phyloP scores from a whole-genome alignment of 2,888 invertebrate genomes.

The Fragum whitleyi region DNA sequence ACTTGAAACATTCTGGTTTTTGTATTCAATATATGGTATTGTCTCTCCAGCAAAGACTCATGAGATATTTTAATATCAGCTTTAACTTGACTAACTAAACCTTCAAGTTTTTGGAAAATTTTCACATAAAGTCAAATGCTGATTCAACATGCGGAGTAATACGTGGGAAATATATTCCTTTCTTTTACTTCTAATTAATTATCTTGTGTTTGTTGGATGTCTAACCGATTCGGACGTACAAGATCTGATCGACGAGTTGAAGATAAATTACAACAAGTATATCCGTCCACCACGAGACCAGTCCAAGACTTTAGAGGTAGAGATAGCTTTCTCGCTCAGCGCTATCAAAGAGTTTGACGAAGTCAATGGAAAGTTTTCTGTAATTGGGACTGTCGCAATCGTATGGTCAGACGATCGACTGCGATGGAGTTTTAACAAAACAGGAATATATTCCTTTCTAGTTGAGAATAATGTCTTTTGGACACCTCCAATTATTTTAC shows the following conservation, averaged over 20 bases:
- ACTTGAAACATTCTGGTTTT: too few relatives aligned
- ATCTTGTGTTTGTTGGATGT: background rate
- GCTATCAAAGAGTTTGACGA: constrained; percentile 9
- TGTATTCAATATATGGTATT: too few relatives aligned
- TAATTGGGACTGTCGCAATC: background rate
- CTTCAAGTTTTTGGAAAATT: too few relatives aligned
- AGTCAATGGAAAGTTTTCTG: constrained; percentile 9
- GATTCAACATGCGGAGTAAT: too few relatives aligned
- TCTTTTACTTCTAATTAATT: too few relatives aligned
- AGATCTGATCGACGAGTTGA: background rate
- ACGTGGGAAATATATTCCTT: background rate
- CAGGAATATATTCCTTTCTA: background rate
- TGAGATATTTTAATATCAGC: too few relatives aligned
- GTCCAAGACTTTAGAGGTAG: background rate
- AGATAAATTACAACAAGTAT: background rate
- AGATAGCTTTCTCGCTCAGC: background rate
- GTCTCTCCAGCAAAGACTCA: too few relatives aligned
- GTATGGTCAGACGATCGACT: background rate
- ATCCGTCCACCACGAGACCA: constrained; percentile 3
- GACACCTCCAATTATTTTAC: constrained; percentile 1
- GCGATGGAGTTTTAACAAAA: background rate
- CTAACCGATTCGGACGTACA: background rate
- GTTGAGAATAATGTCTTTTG: constrained; percentile 8
- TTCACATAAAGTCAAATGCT: too few relatives aligned
- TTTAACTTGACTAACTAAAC: too few relatives aligned